These are phyloP conservation scores for Ailuropoda melanoleuca DNA, from an alignment of 2,113 vertebrate genomes.

Conservation along the genomic window DNA sequence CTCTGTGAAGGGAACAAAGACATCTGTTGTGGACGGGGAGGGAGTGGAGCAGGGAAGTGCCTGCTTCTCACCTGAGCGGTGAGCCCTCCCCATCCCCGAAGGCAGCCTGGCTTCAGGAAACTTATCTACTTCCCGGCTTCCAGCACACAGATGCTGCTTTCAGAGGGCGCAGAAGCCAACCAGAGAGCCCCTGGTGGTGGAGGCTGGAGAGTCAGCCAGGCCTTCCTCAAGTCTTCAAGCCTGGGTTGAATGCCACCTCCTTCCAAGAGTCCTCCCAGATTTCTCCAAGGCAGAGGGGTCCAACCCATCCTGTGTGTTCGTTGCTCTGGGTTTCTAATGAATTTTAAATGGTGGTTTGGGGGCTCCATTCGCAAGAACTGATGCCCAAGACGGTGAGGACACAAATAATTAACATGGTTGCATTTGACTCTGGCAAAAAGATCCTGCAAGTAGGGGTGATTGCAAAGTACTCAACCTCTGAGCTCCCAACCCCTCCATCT, in stretches of 20 bases:
- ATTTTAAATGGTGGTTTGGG: background rate
- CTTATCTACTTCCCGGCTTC: background rate
- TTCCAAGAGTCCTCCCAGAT: background rate
- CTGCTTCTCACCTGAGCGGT: background rate
- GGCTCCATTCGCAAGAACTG: background rate
- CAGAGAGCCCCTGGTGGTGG: background rate
- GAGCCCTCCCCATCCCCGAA: background rate
- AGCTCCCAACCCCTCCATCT: background rate
- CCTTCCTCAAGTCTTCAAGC: background rate
- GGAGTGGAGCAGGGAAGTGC: background rate
- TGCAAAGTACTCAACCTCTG: background rate
- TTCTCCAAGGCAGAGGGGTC: background rate
- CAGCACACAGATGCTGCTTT: background rate
- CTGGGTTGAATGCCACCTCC: background rate
- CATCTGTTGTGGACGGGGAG: background rate
- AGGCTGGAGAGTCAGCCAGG: background rate
- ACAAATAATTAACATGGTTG: background rate
- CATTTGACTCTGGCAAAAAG: background rate
- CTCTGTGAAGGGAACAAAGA: background rate
- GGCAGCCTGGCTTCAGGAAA: background rate
- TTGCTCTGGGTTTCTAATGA: background rate
- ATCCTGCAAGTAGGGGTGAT: accelerated
- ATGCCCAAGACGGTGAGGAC: background rate
- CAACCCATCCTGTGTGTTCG: background rate
- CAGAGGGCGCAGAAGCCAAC: background rate